phyloP scores from a whole-genome alignment of 2,113 vertebrate species.

The Phyllostomus hastatus region DNA sequence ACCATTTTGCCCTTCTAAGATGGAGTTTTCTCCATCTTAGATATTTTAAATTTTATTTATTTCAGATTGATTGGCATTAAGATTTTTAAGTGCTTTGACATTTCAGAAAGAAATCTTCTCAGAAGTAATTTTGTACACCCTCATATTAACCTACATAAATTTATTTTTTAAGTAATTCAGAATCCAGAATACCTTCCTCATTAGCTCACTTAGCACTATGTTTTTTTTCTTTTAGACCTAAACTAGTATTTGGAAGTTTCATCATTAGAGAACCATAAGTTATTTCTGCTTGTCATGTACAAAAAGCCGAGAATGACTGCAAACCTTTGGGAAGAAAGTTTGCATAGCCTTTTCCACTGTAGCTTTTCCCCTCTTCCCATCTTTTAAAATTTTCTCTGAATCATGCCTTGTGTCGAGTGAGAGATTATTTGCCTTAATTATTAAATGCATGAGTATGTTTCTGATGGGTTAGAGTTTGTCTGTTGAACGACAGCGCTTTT shows the following conservation, averaged over 20 bases:
- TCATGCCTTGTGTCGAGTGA: conserved; percentile 23
- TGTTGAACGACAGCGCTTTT: not conserved
- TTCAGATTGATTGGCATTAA: not conserved
- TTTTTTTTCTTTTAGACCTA: conserved; percentile 2
- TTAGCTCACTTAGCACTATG: not conserved
- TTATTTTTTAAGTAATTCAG: conserved; percentile 23
- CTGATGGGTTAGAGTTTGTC: conserved; percentile 25
- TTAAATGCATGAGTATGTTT: not conserved
- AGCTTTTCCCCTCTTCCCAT: not conserved
- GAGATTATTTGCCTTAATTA: not conserved
- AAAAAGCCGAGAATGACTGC: not conserved
- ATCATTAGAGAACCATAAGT: not conserved
- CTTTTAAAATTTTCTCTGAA: conserved; percentile 1
- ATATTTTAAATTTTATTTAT: conserved; percentile 40
- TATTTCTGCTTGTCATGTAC: not conserved
- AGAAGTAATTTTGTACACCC: conserved; percentile 11
- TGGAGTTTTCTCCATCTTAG: not conserved
- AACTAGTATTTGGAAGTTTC: conserved; percentile 4
- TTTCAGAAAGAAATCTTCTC: conserved; percentile 32
- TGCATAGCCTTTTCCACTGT: not conserved
- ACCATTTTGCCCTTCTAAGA: not conserved
- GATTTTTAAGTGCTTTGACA: not conserved
- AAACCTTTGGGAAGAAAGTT: not conserved
- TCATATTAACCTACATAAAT: not conserved
- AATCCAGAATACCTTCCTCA: conserved; percentile 3